Evolutionary conservation across 2,888 invertebrate species (phyloP).

Genomic region (Ennomos fuscantarius): DNA sequence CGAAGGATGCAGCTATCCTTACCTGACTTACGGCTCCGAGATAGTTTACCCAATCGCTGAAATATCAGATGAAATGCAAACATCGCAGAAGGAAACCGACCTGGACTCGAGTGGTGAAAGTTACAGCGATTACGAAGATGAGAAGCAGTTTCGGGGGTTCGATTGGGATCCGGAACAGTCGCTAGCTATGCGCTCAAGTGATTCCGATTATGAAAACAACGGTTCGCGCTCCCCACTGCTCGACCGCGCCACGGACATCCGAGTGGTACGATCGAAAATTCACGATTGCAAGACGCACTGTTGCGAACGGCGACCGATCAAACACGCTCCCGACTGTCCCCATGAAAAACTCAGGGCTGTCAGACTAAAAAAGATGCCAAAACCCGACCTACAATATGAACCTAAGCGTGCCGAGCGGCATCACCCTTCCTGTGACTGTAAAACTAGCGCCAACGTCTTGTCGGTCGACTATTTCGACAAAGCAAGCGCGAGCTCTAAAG

Average conservation of each 20-base stretch:
- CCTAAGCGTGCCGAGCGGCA: slow-evolving; percentile 59
- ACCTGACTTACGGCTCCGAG: slow-evolving; percentile 88
- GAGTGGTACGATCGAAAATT: slow-evolving; percentile 72
- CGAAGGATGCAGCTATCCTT: slow-evolving; percentile 91
- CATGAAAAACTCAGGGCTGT: slow-evolving; percentile 73
- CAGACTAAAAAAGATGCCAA: slow-evolving; percentile 74
- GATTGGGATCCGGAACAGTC: slow-evolving; percentile 82
- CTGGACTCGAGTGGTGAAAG: slow-evolving; percentile 85
- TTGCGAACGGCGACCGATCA: slow-evolving; percentile 67
- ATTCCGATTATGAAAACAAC: slow-evolving; percentile 88
- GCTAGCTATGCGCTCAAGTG: slow-evolving; percentile 80
- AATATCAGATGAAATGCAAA: slow-evolving; percentile 92
- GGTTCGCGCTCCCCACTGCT: slow-evolving; percentile 89
- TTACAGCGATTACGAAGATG: slow-evolving; percentile 87
- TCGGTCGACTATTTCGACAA: slow-evolving; percentile 84
- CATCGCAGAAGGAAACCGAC: slow-evolving; percentile 87
- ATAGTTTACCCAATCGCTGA: slow-evolving; percentile 94
- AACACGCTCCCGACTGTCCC: slow-evolving; percentile 43
- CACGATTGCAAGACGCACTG: slow-evolving; percentile 72
- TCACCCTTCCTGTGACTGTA: slow-evolving; percentile 63
- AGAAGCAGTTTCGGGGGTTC: slow-evolving; percentile 82
- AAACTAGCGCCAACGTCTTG: slow-evolving; percentile 49
- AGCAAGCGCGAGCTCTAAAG: slow-evolving; percentile 89
- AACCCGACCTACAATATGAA: slow-evolving; percentile 62
- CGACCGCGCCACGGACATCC: slow-evolving; percentile 77